Percentiles rank a stretch among this genome's conserved stretches.
phyloP scores from a whole-genome alignment of 2,888 invertebrate species.

The Silvanus unidentatus region DNA sequence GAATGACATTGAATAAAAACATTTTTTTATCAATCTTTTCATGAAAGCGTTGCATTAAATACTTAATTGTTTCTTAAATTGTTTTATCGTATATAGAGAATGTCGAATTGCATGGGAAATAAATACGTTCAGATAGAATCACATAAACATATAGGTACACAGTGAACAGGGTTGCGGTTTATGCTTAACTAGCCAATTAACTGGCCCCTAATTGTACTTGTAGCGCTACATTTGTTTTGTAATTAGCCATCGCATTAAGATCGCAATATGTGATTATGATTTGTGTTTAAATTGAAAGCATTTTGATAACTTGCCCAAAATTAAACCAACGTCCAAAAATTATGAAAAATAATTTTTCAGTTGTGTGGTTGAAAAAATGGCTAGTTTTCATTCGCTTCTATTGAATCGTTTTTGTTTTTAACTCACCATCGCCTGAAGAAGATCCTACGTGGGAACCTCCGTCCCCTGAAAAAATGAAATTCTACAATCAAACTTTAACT shows the following conservation, averaged over 20 bases:
- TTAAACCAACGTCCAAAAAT: slow-evolving; percentile 1
- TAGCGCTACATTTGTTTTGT: slow-evolving; percentile 36
- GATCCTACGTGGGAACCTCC: slow-evolving; percentile 43
- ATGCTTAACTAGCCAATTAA: slow-evolving; percentile 36
- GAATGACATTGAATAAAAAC: no score
- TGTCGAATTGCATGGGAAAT: slow-evolving; percentile 13
- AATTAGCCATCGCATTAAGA: slow-evolving; percentile 33
- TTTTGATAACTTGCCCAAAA: slow-evolving; percentile 4
- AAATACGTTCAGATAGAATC: slow-evolving; percentile 23
- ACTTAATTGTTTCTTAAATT: slow-evolving; percentile 10
- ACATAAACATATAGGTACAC: slow-evolving; percentile 19
- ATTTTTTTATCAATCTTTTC: no score
- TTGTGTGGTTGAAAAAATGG: neutral
- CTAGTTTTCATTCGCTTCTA: neutral
- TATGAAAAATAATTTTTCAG: neutral
- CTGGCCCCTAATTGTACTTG: slow-evolving; percentile 34
- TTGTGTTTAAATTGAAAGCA: slow-evolving; percentile 15
- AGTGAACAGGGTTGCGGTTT: slow-evolving; percentile 31
- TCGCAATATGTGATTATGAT: slow-evolving; percentile 25
- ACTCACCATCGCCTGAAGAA: slow-evolving; percentile 45
- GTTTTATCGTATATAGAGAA: neutral
- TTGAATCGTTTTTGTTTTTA: no score
- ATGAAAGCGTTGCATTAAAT: slow-evolving; percentile 5
- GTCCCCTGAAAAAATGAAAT: slow-evolving; percentile 38
- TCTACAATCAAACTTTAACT: neutral